Conservation (phyloP, 2,113 vertebrate genomes). For the Sorex araneus region DNA sequence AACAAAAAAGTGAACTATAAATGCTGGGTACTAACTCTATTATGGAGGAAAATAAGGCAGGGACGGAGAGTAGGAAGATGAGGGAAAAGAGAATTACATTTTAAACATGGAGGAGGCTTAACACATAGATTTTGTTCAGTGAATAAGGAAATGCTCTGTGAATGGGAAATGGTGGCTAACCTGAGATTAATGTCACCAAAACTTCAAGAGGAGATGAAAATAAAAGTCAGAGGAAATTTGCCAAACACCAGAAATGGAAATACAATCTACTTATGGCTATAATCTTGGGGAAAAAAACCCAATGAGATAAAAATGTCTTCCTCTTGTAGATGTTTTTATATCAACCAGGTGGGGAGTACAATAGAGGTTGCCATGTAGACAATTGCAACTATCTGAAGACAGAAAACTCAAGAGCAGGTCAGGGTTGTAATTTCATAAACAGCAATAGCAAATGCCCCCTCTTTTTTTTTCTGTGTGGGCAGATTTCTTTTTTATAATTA, state of each 20-base stretch:
- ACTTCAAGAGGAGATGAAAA: neutral
- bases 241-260: neutral
- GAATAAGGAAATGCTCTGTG: neutral
- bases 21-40: neutral
- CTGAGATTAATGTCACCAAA: neutral
- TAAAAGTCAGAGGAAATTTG: neutral
- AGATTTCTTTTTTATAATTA: conserved; percentile 39
- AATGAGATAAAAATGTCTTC: conserved; percentile 5
- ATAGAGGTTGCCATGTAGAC: neutral
- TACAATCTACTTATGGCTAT: neutral
- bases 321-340: conserved; percentile 4
- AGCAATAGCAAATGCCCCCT: neutral
- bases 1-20: neutral
- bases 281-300: neutral
- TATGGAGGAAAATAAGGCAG: conserved; percentile 11
- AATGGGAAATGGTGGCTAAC: neutral
- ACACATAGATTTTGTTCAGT: neutral
- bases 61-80: neutral
- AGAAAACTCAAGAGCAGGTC: neutral
- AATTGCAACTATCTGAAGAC: neutral
- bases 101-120: neutral
- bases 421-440: neutral
- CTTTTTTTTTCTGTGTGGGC: neutral
- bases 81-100: neutral
- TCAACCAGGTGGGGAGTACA: neutral